Conservation (phyloP, 1,140 invertebrate genomes). For the Scaptomyza pallida region DNA sequence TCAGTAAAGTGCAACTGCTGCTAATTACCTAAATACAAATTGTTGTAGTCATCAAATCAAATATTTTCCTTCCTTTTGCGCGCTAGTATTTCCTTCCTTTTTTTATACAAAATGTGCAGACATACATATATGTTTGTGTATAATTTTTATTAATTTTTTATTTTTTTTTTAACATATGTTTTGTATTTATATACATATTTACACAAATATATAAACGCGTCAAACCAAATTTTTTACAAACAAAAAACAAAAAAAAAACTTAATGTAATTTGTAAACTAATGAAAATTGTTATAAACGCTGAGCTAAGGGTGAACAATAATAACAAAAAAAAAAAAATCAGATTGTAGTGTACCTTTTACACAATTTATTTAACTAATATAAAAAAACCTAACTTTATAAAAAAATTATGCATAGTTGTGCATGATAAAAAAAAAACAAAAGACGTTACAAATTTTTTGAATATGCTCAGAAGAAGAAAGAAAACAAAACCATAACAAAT, state of each 20-base stretch:
- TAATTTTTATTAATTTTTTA: conserved; percentile 18
- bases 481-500: conserved; percentile 4
- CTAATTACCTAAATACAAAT: too few relatives aligned
- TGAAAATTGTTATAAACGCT: conserved; percentile 35
- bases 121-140: background rate
- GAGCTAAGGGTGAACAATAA: too few relatives aligned
- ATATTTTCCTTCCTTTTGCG: conserved; percentile 1
- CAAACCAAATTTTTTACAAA: conserved; percentile 74
- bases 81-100: background rate
- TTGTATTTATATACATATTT: conserved; percentile 56
- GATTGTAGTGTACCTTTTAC: conserved; percentile 41
- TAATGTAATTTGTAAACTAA: conserved; percentile 65
- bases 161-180: conserved; percentile 16
- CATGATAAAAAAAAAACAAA: conserved; percentile 4
- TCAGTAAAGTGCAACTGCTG: conserved; percentile 47
- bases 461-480: conserved; percentile 33
- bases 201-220: conserved; percentile 49
- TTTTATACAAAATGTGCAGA: conserved; percentile 12
- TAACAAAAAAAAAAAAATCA: background rate
- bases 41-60: background rate
- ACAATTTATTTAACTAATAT: conserved; percentile 32
- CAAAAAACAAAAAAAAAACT: conserved; percentile 26
- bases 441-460: conserved; percentile 36
- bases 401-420: too few relatives aligned
- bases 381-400: conserved; percentile 13